phyloP scores from a whole-genome alignment of 2,888 invertebrate species.

The Vanessa cardui region DNA sequence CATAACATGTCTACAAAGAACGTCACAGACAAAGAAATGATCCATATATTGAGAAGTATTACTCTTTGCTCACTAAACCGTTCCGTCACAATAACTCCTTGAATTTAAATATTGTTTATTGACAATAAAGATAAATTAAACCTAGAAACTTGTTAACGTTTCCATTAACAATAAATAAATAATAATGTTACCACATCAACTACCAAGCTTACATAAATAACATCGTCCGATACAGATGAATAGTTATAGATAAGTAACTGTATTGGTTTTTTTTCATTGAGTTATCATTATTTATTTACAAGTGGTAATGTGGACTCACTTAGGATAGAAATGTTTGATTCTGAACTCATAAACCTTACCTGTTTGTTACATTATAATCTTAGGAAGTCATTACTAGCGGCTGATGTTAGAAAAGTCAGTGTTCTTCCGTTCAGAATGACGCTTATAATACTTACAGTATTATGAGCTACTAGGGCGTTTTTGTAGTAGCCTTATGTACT shows the following conservation, averaged over 20 bases:
- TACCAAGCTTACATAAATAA: not conserved
- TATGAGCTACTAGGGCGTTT: too few species aligned
- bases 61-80: too few species aligned
- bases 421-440: not conserved
- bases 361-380: not conserved
- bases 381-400: slow-evolving; percentile 5
- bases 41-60: too few species aligned
- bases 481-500: too few species aligned
- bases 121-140: not conserved
- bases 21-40: too few species aligned
- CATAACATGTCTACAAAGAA: too few species aligned
- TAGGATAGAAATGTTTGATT: not conserved
- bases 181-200: not conserved
- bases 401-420: not conserved
- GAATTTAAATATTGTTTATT: not conserved
- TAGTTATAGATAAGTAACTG: not conserved
- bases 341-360: not conserved
- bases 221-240: not conserved
- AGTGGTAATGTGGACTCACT: too few species aligned
- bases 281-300: too few species aligned
- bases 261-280: too few species aligned
- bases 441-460: too few species aligned
- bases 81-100: not conserved
- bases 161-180: not conserved
- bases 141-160: slow-evolving; percentile 4